Evolutionary conservation across 2,113 vertebrate species (phyloP).

Genomic region (Pachypanchax playfairii): DNA sequence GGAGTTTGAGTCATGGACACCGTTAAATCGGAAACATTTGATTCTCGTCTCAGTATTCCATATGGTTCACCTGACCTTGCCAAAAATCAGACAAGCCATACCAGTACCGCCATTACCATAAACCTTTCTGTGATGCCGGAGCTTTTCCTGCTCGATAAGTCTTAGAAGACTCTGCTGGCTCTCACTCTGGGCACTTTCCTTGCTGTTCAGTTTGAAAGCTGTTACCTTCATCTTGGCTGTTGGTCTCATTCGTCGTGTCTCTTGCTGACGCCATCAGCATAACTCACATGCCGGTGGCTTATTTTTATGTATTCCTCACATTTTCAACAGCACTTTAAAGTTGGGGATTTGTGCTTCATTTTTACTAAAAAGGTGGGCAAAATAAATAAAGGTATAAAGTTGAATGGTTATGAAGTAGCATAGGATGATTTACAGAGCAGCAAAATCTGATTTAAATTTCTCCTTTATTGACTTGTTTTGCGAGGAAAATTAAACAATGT

Average conservation of each 20-base stretch:
- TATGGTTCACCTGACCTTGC: not conserved
- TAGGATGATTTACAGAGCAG: no score
- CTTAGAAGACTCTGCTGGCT: not conserved
- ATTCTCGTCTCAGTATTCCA: not conserved
- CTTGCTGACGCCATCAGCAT: not conserved
- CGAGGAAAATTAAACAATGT: no score
- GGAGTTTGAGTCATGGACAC: not conserved
- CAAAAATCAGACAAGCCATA: not conserved
- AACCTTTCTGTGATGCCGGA: not conserved
- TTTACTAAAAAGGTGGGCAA: not conserved
- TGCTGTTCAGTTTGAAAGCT: not conserved
- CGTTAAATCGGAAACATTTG: not conserved
- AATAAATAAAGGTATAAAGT: no score
- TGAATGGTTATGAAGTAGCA: no score
- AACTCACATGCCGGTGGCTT: not conserved
- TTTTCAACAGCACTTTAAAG: not conserved
- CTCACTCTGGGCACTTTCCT: not conserved
- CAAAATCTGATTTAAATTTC: no score
- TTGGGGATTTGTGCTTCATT: not conserved
- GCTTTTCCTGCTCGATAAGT: not conserved
- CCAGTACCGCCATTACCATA: not conserved
- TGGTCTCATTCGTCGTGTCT: not conserved
- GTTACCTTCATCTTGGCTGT: slow-evolving; percentile 1
- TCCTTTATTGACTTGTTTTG: no score
- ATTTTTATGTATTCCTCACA: not conserved